A percentile compares a stretch with the other conserved stretches of the same genome.
These are phyloP conservation scores for Brachionus koreanus DNA, from an alignment of 1,140 invertebrate genomes.

Conservation along the genomic window DNA sequence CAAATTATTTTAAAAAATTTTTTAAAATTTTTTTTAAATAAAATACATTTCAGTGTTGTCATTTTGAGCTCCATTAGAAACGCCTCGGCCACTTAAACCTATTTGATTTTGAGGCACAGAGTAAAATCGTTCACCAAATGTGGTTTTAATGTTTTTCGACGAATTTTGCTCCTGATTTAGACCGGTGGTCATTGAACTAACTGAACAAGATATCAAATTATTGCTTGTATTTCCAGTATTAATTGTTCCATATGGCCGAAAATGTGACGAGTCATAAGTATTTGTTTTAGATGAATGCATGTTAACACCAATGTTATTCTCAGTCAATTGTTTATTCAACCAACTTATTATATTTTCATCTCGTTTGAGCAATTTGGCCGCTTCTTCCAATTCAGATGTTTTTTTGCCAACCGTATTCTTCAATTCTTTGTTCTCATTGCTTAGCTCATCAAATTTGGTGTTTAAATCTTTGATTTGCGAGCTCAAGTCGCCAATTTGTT, in stretches of 20 bases:
- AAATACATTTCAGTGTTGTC: conserved; percentile 20
- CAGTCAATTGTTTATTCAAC: conserved; percentile 58
- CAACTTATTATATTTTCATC: conserved; percentile 52
- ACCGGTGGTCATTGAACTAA: background rate
- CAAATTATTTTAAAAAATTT: background rate
- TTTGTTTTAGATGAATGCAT: background rate
- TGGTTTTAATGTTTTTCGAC: background rate
- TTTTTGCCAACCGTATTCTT: conserved; percentile 56
- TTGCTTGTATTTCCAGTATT: background rate
- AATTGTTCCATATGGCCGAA: conserved; percentile 13
- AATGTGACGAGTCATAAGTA: background rate
- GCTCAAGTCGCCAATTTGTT: conserved; percentile 14
- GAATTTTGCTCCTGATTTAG: background rate
- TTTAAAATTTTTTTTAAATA: background rate
- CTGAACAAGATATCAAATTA: conserved; percentile 30
- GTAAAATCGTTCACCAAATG: background rate
- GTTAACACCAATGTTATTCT: conserved; percentile 45
- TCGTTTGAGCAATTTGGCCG: conserved; percentile 29
- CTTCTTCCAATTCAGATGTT: conserved; percentile 47
- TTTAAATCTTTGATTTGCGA: conserved; percentile 9
- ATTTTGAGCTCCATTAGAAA: background rate
- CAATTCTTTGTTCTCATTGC: conserved; percentile 52
- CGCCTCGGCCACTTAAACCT: background rate
- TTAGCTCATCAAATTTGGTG: background rate
- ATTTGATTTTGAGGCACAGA: background rate